Evolutionary conservation across 2,888 invertebrate species (phyloP), one percentile per base, ranked within the genome.

Genomic region (Napeogenes inachia): DNA sequence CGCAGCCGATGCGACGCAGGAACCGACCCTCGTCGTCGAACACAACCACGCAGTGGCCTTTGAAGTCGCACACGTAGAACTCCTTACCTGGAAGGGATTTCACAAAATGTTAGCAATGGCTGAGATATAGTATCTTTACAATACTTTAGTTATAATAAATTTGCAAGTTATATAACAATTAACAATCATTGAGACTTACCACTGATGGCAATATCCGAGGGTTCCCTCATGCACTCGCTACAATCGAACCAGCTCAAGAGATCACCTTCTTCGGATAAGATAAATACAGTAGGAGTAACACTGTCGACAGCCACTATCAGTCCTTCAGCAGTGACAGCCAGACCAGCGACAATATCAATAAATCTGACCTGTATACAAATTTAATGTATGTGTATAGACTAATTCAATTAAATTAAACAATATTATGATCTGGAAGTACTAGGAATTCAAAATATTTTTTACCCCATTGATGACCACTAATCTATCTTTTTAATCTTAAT

Each of bases 11-110:
- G 73, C 97, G 95, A 72, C 98, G 95, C 77, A 97, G 90, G 89
- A 97, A 98, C 68, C 94, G 94, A 62, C 98, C 98, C 69, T 96
- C 96, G 81, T 98, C 97, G 81, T 95, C 96, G 84, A 98, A 98
- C 56, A 98, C 98, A 35, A 98, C 98, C 60, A 98, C 98, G 86
- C 98, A 98, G 89, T 98, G 98, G 59, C 98, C 98, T 89, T 99
- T 99, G 87, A 98, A 99, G 89, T 99, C 98, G 87, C 98, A 99
- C 65, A 99, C 97, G 88, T 97, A 99, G 85, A 97, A 98, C 85
- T 97, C 96, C 81, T 95, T 95, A 76, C 96, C 96, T 96, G 84
- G 33, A 80, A 81, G 54, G 35, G 4, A 8, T 38, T 46, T 38
- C 57, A 13, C 8, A 2, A 10, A 6, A 42, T 10, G 8, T 10